phyloP scores from a whole-genome alignment of 2,113 vertebrate genomes.

The Callocephalon fimbriatum region DNA sequence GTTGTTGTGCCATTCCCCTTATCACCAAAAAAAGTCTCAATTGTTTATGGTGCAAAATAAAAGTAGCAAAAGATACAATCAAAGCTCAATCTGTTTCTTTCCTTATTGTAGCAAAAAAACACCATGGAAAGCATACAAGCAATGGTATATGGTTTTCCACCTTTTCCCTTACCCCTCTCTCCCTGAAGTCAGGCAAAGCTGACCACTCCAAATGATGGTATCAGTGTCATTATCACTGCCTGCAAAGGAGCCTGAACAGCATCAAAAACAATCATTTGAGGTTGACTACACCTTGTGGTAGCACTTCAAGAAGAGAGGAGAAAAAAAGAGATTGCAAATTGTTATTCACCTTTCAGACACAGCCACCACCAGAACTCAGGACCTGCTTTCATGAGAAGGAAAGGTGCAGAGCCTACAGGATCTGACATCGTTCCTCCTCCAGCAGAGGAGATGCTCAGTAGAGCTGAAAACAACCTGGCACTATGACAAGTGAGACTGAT shows the following conservation, averaged over 20 bases:
- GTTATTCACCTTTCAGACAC: neutral
- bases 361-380: neutral
- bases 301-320: neutral
- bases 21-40: neutral
- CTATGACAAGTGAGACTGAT: neutral
- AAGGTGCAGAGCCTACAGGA: neutral
- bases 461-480: neutral
- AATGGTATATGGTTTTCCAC: neutral
- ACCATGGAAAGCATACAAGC: neutral
- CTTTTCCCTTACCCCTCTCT: neutral
- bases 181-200: neutral
- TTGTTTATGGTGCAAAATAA: neutral
- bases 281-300: neutral
- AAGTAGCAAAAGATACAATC: neutral
- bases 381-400: neutral
- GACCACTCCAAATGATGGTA: neutral
- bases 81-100: neutral
- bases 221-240: neutral
- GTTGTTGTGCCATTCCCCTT: neutral
- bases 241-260: neutral
- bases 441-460: neutral
- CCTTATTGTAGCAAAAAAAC: neutral
- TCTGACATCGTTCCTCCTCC: rapidly evolving
- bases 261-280: neutral
- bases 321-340: neutral